Conservation (phyloP, 2,888 invertebrate genomes). For the Blastobasis lacticolella region DNA sequence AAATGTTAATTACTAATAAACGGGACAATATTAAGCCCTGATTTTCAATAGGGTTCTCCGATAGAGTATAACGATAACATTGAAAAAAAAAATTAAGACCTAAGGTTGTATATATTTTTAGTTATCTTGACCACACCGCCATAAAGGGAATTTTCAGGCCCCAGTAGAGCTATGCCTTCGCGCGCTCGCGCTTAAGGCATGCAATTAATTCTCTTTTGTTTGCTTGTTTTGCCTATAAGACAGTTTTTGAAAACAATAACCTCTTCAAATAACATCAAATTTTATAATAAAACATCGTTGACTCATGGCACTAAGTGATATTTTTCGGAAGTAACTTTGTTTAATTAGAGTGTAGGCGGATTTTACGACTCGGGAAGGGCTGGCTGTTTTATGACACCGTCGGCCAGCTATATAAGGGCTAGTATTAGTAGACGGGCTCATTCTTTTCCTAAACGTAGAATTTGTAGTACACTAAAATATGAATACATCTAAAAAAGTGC, state of each 20-base stretch:
- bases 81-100: too few relatives aligned
- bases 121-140: too few relatives aligned
- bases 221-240: not conserved
- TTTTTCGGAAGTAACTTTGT: not conserved
- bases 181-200: too few relatives aligned
- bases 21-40: too few relatives aligned
- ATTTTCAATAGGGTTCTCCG: too few relatives aligned
- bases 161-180: too few relatives aligned
- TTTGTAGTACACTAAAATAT: not conserved
- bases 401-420: not conserved
- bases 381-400: not conserved
- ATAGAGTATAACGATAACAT: too few relatives aligned
- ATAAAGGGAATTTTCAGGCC: too few relatives aligned
- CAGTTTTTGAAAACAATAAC: not conserved
- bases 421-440: not conserved
- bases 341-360: not conserved
- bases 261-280: not conserved
- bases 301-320: not conserved
- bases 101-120: too few relatives aligned
- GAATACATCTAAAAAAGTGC: too few relatives aligned
- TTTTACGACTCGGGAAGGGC: not conserved
- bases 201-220: not conserved
- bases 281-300: not conserved
- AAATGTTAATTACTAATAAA: too few relatives aligned
- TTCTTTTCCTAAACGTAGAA: not conserved